These are phyloP conservation scores for Clanis bilineata DNA, from an alignment of 2,888 invertebrate species.

Conservation along the genomic window DNA sequence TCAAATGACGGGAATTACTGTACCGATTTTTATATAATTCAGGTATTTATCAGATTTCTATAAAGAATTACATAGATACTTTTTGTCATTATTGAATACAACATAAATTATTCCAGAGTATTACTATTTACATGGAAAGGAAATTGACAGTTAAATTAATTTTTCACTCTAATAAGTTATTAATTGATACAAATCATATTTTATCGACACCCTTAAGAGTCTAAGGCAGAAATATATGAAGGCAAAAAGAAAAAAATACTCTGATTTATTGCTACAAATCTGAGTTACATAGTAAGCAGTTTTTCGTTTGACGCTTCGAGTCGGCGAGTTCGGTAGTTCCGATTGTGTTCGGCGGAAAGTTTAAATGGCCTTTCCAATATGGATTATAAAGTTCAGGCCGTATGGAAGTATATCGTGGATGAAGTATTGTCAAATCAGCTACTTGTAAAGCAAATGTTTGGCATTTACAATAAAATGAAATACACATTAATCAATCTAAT, in stretches of 20 bases:
- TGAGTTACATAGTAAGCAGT: constrained; percentile 9
- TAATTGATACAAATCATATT: not conserved
- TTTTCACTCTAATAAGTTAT: not conserved
- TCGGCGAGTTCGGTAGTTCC: not conserved
- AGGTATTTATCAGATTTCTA: no score
- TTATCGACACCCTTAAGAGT: not conserved
- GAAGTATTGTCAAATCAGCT: not conserved
- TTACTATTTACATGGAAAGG: not conserved
- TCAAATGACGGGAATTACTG: no score
- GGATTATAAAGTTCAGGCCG: not conserved
- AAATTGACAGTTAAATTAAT: not conserved
- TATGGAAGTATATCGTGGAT: not conserved
- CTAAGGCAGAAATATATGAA: not conserved
- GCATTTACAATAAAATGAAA: not conserved
- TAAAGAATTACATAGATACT: no score
- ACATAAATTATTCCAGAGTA: no score
- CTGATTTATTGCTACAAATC: constrained; percentile 20
- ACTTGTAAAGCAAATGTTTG: not conserved
- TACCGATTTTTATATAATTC: no score
- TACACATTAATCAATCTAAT: no score
- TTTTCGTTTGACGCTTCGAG: constrained; percentile 8
- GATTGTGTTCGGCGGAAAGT: constrained; percentile 8
- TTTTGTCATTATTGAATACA: no score
- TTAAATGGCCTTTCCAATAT: constrained; percentile 4
- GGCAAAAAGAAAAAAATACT: not conserved